Base-by-base conservation (phyloP, 2,113 vertebrate genomes). In the Pygoscelis adeliae region DNA sequence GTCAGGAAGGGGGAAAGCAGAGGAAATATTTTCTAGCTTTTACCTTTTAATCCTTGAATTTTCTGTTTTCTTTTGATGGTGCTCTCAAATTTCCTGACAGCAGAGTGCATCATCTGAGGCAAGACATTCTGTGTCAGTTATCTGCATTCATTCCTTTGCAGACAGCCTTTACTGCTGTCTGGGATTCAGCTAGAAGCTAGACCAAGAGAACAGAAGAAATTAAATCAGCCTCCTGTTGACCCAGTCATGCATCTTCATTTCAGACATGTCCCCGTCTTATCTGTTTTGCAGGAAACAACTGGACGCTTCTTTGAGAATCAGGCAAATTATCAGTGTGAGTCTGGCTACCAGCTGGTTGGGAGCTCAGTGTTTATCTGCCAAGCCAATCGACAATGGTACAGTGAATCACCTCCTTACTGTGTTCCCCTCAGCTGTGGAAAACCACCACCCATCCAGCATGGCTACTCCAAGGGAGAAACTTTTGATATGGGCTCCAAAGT, bases 321-420 rank as follows among this genome's bases (percentile, higher is more conserved):
- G 93, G 99, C 98, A 38, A 98, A 71, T 7, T 99, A 99, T 26
- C 97, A 93, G 61, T 99, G 99, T 82, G 98, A 99, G 27, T 94
- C 98, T 74, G 99, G 99, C 69, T 99, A 98, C 92, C 98, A 97
- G 46, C 90, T 99, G 49, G 78, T 98, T 1, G 99, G 99, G 72
- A 99, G 96, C 53, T 93, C 98, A 11, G 96, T 99, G 26, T 98
- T 99, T 87, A 87, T 98, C 87, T 99, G 99, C 96, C 99, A 99
- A 96, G 99, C 99, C 78, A 99, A 99, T 96, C 99, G 99, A 9
- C 99, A 99, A 3, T 99, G 99, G 99, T 98, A 99, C 94, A 99
- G 98, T 93, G 98, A 97, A 26, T 98, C 98, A 9, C 98, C 98
- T 72, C 98, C 99, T 53, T 81, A 85, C 21, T 99, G 99, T 66